Evolutionary conservation across 1,140 invertebrate genomes (phyloP), one percentile per base, ranked within the genome.

Genomic region (Dendrolimus kikuchii): DNA sequence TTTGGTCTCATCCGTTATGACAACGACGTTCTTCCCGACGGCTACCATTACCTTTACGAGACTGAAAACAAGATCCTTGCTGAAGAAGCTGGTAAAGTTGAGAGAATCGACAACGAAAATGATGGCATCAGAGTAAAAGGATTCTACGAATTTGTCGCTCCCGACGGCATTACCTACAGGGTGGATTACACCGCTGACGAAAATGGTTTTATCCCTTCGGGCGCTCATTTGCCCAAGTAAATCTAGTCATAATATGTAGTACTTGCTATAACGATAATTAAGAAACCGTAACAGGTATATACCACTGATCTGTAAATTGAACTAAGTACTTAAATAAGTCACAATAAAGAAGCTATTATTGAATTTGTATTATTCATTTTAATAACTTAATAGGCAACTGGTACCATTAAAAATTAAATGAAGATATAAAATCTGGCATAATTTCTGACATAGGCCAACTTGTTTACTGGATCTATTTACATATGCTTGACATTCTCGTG

Each of bases 141-240:
- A 48, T 86, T 87, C 69, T 93, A 88, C 76, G 83, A 87, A 55
- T 93, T 84, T 61, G 81, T 89, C 1, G 92, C 80, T 40, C 89
- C 90, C 8, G 91, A 93, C 62, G 93, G 94, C 50, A 81, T 92
- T 59, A 88, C 89, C 39, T 90, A 94, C 67, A 89, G 90, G 63
- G 91, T 95, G 40, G 88, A 87, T 59, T 90, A 90, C 68, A 89
- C 86, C 10, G 92, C 92, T 41, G 92, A 93, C 64, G 91, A 92
- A 65, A 91, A 92, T 60, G 92, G 92, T n/a, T 93, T 92, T 76
- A 71, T 88, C 43, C 86, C 92, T 37, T 62, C 76, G n/a, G 90
- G 90, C 37, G 89, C 80, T 45, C 89, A 90, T 59, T 79, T 90
- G 40, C 87, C 88, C 6, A 45, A 51, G 42, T 51, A 51, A 51